Conservation (phyloP, 2,113 vertebrate species). For the Bucco capensis region DNA sequence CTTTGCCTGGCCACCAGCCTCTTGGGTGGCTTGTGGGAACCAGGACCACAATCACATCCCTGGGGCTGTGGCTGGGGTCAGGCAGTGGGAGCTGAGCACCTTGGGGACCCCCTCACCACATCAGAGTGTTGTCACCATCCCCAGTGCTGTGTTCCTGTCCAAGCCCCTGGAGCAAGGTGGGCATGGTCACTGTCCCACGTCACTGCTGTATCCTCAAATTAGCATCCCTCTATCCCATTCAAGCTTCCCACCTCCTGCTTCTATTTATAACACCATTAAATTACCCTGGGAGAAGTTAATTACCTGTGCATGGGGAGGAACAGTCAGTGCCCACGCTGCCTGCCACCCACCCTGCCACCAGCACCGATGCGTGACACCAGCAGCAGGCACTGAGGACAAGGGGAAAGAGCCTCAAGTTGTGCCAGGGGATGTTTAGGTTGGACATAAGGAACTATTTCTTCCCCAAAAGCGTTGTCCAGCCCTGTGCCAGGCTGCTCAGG, state of each 20-base stretch:
- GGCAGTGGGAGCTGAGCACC: background rate
- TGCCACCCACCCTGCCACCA: background rate
- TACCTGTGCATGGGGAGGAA: fast-evolving
- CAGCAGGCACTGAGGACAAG: background rate
- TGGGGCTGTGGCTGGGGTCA: background rate
- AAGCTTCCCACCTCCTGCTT: background rate
- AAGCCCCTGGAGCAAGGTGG: background rate
- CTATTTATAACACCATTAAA: too few species aligned
- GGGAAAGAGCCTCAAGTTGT: too few species aligned
- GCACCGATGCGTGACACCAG: too few species aligned
- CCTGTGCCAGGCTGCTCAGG: too few species aligned
- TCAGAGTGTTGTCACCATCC: background rate
- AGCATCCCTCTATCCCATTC: background rate
- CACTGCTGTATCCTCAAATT: background rate
- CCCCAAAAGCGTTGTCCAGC: too few species aligned
- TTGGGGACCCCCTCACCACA: background rate
- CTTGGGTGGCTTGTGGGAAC: background rate
- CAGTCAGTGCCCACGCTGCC: background rate
- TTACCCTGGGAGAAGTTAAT: background rate
- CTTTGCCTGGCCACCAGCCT: background rate
- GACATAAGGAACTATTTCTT: too few species aligned
- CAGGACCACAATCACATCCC: fast-evolving
- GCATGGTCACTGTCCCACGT: background rate
- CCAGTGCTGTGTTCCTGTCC: background rate
- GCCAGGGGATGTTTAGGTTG: too few species aligned